A percentile compares a stretch with the other conserved stretches of the same genome.
phyloP scores from a whole-genome alignment of 2,797 vertebrate species.

The Hybognathus amarus region DNA sequence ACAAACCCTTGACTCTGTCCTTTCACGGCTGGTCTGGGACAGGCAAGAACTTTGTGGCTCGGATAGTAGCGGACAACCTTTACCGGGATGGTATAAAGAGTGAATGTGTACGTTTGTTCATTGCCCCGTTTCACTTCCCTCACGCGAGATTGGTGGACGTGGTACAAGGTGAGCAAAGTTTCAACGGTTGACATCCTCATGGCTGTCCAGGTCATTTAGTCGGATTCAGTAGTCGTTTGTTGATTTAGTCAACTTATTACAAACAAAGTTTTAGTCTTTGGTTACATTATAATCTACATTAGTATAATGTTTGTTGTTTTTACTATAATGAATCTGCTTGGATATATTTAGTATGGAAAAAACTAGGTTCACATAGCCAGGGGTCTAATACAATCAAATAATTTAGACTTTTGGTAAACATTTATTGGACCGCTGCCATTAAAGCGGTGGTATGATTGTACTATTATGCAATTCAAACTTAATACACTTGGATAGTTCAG shows the following conservation, averaged over 20 bases:
- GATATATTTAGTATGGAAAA: not conserved
- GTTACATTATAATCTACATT: not conserved
- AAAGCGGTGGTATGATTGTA: not conserved
- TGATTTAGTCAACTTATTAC: slow-evolving; percentile 7
- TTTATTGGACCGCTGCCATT: not conserved
- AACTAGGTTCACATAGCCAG: not conserved
- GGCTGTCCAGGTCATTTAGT: not conserved
- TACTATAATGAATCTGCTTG: not conserved
- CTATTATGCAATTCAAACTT: slow-evolving; percentile 14
- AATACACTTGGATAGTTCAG: not conserved
- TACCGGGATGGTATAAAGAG: slow-evolving; percentile 90
- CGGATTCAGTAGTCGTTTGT: not conserved
- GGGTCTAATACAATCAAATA: slow-evolving; percentile 10
- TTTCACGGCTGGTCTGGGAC: slow-evolving; percentile 98
- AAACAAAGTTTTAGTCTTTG: not conserved
- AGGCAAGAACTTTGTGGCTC: slow-evolving; percentile 93
- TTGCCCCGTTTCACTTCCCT: slow-evolving; percentile 92
- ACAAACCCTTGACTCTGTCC: slow-evolving; percentile 88
- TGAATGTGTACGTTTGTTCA: slow-evolving; percentile 88
- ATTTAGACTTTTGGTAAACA: slow-evolving; percentile 2
- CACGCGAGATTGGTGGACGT: slow-evolving; percentile 83
- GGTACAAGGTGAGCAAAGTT: slow-evolving; percentile 84
- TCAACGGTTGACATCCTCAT: slow-evolving; percentile 22
- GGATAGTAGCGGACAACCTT: slow-evolving; percentile 87
- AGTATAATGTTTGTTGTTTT: not conserved